phyloP scores from a whole-genome alignment of 2,888 invertebrate genomes.

The Xanthia togata region DNA sequence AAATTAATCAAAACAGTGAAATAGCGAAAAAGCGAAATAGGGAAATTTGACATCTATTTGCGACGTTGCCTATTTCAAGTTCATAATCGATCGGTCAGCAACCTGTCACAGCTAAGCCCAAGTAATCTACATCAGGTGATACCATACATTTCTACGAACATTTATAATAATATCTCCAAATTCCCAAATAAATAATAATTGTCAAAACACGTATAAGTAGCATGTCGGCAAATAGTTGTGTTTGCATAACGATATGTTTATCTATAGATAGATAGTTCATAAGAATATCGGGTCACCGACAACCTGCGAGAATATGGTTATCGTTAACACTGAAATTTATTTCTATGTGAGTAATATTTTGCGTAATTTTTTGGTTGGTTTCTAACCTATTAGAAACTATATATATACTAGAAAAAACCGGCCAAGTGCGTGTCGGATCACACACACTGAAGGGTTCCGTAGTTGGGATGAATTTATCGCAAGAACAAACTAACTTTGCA shows the following conservation, averaged over 20 bases:
- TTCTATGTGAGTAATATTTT: slow-evolving; percentile 19
- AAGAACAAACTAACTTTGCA: too few species aligned
- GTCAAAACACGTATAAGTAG: slow-evolving; percentile 59
- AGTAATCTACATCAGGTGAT: slow-evolving; percentile 40
- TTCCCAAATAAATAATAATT: slow-evolving; percentile 60
- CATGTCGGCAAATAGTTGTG: slow-evolving; percentile 54
- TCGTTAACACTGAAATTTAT: slow-evolving; percentile 20
- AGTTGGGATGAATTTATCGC: too few species aligned
- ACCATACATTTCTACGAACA: slow-evolving; percentile 39
- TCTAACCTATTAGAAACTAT: too few species aligned
- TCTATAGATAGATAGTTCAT: slow-evolving; percentile 46
- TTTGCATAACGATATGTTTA: slow-evolving; percentile 61
- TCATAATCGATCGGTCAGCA: slow-evolving; percentile 39
- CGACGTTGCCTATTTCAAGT: not conserved
- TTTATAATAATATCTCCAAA: slow-evolving; percentile 54
- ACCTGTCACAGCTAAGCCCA: slow-evolving; percentile 46
- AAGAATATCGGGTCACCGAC: slow-evolving; percentile 35
- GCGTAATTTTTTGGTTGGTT: slow-evolving; percentile 7
- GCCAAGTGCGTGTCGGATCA: too few species aligned
- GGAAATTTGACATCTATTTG: too few species aligned
- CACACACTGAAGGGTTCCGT: too few species aligned
- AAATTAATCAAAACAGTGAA: too few species aligned
- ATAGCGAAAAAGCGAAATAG: too few species aligned
- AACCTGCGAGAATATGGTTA: slow-evolving; percentile 62
- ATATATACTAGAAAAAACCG: too few species aligned